Evolutionary conservation across 1,140 invertebrate species (phyloP).

Genomic region (Drosophila parvula): DNA sequence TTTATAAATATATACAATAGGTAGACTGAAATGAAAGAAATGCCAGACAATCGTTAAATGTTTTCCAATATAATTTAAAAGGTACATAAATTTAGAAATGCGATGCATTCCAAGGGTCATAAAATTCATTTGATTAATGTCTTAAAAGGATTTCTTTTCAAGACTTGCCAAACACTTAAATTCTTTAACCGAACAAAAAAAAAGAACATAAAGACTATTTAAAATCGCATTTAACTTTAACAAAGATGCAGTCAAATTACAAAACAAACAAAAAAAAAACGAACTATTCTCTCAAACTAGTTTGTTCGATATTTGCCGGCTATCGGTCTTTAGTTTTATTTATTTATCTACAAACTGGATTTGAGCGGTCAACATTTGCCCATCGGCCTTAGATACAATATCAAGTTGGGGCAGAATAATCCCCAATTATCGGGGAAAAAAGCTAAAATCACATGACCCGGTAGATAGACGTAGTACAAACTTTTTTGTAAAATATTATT

Average conservation of each 20-base stretch:
- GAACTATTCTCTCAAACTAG: constrained; percentile 21
- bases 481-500: constrained; percentile 23
- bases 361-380: background rate
- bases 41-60: background rate
- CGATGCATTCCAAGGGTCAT: background rate
- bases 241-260: background rate
- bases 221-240: background rate
- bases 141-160: background rate
- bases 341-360: constrained; percentile 18
- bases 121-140: background rate
- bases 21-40: background rate
- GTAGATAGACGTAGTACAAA: constrained; percentile 9
- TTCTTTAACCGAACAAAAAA: too few species aligned
- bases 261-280: background rate
- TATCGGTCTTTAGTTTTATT: background rate
- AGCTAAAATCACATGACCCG: constrained; percentile 14
- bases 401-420: background rate
- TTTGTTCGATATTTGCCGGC: constrained; percentile 8
- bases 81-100: background rate
- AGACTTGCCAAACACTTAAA: background rate
- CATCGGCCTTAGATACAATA: background rate
- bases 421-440: constrained; percentile 1
- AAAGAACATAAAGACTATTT: background rate
- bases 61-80: constrained; percentile 2
- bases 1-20: background rate